Evolutionary conservation across 2,113 vertebrate species (phyloP).

Genomic region (Cyanocitta stelleri): DNA sequence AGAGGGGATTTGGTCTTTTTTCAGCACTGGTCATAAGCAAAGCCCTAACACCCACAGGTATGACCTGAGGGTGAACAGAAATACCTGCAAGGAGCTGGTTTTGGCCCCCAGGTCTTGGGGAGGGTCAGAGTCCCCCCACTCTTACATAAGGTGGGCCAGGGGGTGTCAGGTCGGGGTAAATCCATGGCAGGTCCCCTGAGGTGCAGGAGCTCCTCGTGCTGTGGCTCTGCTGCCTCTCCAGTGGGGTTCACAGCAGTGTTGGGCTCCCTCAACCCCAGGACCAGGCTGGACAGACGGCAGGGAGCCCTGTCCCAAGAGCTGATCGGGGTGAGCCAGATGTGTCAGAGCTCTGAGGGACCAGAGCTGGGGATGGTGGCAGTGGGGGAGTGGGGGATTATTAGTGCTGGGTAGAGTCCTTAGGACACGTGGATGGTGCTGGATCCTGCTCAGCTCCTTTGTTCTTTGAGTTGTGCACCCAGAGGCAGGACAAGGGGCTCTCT

Average conservation of each 20-base stretch:
- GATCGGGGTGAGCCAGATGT: neutral
- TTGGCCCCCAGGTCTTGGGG: neutral
- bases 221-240: neutral
- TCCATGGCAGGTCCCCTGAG: neutral
- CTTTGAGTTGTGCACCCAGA: neutral
- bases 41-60: neutral
- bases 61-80: neutral
- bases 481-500: neutral
- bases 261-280: neutral
- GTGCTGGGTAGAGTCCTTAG: neutral
- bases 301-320: neutral
- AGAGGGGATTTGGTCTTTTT: slow-evolving; percentile 15
- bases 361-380: neutral
- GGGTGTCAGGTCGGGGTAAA: neutral
- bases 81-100: neutral
- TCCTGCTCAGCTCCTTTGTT: neutral
- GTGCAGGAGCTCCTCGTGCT: neutral
- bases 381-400: neutral
- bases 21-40: neutral
- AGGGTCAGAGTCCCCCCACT: neutral
- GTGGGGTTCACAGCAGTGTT: accelerated
- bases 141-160: neutral
- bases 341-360: neutral
- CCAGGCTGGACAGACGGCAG: neutral
- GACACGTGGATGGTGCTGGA: neutral